phyloP scores from a whole-genome alignment of 2,888 invertebrate genomes.

The Eupithecia tripunctaria region DNA sequence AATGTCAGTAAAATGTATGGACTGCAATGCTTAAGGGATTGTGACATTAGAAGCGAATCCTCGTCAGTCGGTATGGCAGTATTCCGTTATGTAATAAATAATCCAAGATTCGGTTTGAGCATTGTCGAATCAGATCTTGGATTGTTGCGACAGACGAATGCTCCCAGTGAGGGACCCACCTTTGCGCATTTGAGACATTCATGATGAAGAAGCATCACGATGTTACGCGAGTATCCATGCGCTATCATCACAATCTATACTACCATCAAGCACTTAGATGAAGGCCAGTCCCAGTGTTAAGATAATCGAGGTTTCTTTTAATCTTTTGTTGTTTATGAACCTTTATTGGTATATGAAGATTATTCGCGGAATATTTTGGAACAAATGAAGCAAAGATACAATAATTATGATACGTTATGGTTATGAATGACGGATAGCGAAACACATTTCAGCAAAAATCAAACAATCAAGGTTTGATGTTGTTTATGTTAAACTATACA shows the following conservation, averaged over 20 bases:
- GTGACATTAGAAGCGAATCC: neutral
- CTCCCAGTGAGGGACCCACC: neutral
- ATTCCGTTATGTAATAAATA: neutral
- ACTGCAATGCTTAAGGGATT: neutral
- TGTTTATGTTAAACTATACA: slow-evolving; percentile 53
- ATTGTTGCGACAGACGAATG: neutral
- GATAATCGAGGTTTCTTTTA: slow-evolving; percentile 18
- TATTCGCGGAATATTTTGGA: slow-evolving; percentile 24
- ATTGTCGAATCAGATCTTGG: neutral
- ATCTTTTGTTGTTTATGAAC: slow-evolving; percentile 22
- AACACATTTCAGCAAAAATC: slow-evolving; percentile 59
- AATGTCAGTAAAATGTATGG: neutral
- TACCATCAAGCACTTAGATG: slow-evolving; percentile 16
- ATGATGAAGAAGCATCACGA: neutral
- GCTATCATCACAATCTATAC: slow-evolving; percentile 27
- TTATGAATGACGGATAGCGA: slow-evolving; percentile 52
- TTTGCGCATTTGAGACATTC: neutral
- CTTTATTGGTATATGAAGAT: slow-evolving; percentile 8
- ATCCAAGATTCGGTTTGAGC: neutral
- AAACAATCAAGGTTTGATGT: slow-evolving; percentile 54
- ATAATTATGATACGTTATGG: slow-evolving; percentile 55
- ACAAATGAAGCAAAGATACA: slow-evolving; percentile 26
- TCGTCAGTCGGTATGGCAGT: neutral
- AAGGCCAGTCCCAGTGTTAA: slow-evolving; percentile 24
- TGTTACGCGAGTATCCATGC: slow-evolving; percentile 25